Percentiles rank a stretch among this genome's conserved stretches.
phyloP scores from a whole-genome alignment of 1,140 invertebrate genomes.

The Cataglyphis hispanica region DNA sequence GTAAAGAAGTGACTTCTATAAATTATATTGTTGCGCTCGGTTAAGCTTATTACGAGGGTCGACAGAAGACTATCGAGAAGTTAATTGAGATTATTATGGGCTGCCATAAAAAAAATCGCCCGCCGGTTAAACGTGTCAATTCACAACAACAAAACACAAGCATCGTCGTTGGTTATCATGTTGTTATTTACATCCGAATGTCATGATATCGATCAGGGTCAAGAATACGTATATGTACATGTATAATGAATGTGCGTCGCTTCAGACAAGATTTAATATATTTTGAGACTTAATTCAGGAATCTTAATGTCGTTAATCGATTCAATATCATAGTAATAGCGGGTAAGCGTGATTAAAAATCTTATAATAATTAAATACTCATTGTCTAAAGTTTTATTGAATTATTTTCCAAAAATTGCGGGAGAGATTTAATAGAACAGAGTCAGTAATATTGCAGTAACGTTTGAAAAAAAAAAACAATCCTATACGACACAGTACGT shows the following conservation, averaged over 20 bases:
- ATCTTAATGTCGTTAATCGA: constrained; percentile 20
- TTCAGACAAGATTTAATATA: neutral
- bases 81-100: constrained; percentile 67
- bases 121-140: constrained; percentile 66
- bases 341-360: neutral
- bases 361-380: constrained; percentile 35
- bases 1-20: constrained; percentile 71
- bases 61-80: constrained; percentile 68
- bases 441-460: constrained; percentile 1
- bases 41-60: constrained; percentile 74
- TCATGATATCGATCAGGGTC: neutral
- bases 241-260: neutral
- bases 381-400: neutral
- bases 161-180: constrained; percentile 22
- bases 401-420: neutral
- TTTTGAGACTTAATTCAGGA: constrained; percentile 3
- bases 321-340: constrained; percentile 12
- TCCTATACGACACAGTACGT: too few relatives aligned
- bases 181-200: neutral
- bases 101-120: constrained; percentile 69
- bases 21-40: constrained; percentile 69
- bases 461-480: neutral
- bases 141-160: constrained; percentile 62
- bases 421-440: neutral
- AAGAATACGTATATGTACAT: neutral